These are phyloP conservation scores for Edolisoma coerulescens DNA, from an alignment of 2,113 vertebrate genomes.

Conservation along the genomic window DNA sequence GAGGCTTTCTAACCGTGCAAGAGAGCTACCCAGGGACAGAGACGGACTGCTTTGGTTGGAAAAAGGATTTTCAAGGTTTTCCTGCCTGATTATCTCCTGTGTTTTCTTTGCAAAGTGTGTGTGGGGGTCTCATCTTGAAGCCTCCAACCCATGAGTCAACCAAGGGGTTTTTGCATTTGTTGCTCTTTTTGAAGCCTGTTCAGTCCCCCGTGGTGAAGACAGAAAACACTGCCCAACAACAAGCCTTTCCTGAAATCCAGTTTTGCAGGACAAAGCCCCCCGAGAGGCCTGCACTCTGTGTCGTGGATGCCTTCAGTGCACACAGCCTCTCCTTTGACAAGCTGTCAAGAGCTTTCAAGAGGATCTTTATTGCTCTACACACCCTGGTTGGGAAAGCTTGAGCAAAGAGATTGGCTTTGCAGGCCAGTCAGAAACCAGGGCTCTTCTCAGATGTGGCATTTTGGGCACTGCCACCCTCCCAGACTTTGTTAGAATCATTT, in stretches of 20 bases:
- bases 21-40: neutral
- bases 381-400: neutral
- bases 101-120: neutral
- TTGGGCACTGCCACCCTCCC: neutral
- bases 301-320: neutral
- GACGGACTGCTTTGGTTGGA: neutral
- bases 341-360: neutral
- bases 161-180: neutral
- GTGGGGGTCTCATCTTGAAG: fast-evolving
- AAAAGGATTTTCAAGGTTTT: neutral
- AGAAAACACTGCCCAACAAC: neutral
- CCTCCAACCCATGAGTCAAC: fast-evolving
- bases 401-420: neutral
- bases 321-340: neutral
- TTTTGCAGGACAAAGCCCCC: neutral
- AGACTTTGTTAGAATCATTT: neutral
- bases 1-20: neutral
- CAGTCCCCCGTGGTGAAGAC: fast-evolving
- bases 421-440: neutral
- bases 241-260: neutral
- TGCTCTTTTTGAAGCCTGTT: neutral
- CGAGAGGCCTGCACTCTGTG: neutral
- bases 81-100: neutral
- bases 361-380: neutral
- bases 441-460: neutral